phyloP scores from a whole-genome alignment of 2,888 invertebrate genomes.

The Dynastes hyllus region DNA sequence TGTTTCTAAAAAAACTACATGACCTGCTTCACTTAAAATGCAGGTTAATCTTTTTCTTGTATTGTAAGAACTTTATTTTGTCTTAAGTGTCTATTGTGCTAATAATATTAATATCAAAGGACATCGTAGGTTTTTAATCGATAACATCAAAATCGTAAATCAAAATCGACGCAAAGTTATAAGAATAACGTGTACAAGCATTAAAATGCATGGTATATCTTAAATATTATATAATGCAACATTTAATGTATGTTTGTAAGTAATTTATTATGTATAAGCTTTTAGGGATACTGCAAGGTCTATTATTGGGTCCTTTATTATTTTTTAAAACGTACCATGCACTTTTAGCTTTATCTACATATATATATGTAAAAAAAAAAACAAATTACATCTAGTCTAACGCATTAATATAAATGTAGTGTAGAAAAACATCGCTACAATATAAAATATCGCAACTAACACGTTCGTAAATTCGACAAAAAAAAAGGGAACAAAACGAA shows the following conservation, averaged over 20 bases:
- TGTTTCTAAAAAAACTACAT: slow-evolving; percentile 26
- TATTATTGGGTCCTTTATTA: too few species aligned
- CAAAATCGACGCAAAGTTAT: background rate
- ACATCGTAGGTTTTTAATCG: background rate
- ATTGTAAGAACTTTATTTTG: slow-evolving; percentile 3
- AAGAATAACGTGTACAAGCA: background rate
- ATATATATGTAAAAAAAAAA: background rate
- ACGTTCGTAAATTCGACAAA: background rate
- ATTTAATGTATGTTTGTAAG: too few species aligned
- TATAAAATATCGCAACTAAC: slow-evolving; percentile 13
- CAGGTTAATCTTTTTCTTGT: slow-evolving; percentile 16
- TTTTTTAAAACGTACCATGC: too few species aligned
- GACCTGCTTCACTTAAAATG: background rate
- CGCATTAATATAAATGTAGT: background rate
- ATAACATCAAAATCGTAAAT: background rate
- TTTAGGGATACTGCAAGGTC: too few species aligned
- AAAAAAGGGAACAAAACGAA: too few species aligned
- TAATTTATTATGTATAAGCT: too few species aligned
- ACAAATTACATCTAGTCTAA: background rate
- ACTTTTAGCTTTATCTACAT: background rate
- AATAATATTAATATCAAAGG: slow-evolving; percentile 2
- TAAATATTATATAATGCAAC: too few species aligned
- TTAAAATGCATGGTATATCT: too few species aligned
- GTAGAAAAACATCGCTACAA: background rate
- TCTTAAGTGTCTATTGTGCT: slow-evolving; percentile 6